Conservation (phyloP, 2,888 invertebrate species). For the Marronus borbonicus region DNA sequence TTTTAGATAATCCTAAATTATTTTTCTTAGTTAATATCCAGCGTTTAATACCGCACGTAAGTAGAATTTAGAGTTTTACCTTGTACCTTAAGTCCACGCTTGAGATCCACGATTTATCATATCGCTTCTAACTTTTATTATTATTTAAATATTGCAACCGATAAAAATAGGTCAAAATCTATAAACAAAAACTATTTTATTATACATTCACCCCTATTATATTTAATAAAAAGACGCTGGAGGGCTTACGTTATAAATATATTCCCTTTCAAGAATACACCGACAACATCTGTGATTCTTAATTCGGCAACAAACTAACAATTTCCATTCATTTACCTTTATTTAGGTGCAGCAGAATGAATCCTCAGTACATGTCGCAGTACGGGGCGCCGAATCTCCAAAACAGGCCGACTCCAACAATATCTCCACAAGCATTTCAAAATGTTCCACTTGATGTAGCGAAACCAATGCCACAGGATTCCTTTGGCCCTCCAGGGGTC, state of each 20-base stretch:
- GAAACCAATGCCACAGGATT: conserved; percentile 58
- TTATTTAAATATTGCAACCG: not conserved
- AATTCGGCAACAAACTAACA: too few species aligned
- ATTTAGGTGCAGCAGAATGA: conserved; percentile 65
- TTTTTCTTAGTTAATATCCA: conserved; percentile 43
- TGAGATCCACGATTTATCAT: not conserved
- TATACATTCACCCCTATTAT: conserved; percentile 14
- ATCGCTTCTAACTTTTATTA: conserved; percentile 8
- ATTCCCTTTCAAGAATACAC: too few species aligned
- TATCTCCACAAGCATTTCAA: conserved; percentile 69
- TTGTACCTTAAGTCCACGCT: too few species aligned
- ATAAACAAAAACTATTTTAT: conserved; percentile 37
- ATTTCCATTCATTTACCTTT: not conserved
- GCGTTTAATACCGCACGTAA: conserved; percentile 25
- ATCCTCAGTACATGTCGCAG: conserved; percentile 72
- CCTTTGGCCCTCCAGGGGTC: conserved; percentile 65
- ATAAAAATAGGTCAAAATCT: conserved; percentile 35
- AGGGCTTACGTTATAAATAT: too few species aligned
- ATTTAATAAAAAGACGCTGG: not conserved
- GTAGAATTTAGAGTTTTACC: not conserved
- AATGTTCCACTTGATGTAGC: conserved; percentile 61
- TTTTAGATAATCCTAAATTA: conserved; percentile 50
- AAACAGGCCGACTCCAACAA: conserved; percentile 71
- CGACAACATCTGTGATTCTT: too few species aligned
- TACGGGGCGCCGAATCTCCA: conserved; percentile 60